Conservation (phyloP, 2,113 vertebrate genomes). For the Apeltes quadracus region DNA sequence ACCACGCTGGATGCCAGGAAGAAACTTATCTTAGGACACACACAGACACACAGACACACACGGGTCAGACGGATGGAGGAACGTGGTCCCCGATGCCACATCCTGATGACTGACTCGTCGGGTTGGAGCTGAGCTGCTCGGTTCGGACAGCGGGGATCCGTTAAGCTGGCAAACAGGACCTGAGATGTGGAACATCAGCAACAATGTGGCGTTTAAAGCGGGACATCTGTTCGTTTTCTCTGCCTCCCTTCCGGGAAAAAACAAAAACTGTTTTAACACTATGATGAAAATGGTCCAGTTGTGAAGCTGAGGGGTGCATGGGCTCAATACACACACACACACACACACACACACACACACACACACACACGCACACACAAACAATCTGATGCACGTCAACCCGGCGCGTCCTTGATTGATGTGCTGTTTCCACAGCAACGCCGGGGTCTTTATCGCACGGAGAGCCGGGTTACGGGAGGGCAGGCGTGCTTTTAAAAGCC, state of each 20-base stretch:
- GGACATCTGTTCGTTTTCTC: constrained; percentile 47
- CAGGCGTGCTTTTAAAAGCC: constrained; percentile 56
- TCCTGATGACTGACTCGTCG: too few species aligned
- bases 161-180: constrained; percentile 23
- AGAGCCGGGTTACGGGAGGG: constrained; percentile 34
- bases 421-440: constrained; percentile 67
- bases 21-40: background rate
- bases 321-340: constrained; percentile 12
- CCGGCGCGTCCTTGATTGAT: constrained; percentile 63
- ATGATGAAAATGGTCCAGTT: constrained; percentile 30
- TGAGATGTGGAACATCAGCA: constrained; percentile 26
- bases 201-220: constrained; percentile 31
- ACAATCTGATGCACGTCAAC: constrained; percentile 38
- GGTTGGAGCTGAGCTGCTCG: constrained; percentile 8
- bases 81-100: too few species aligned
- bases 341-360: constrained; percentile 1
- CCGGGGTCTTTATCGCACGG: constrained; percentile 25
- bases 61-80: too few species aligned
- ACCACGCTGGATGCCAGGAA: background rate
- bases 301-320: constrained; percentile 22
- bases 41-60: background rate
- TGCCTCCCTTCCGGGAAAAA: constrained; percentile 1
- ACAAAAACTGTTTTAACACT: background rate
- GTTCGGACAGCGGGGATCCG: constrained; percentile 25
- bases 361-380: constrained; percentile 21